Evolutionary conservation across 2,797 vertebrate genomes (phyloP).

Genomic region (Peromyscus eremicus): DNA sequence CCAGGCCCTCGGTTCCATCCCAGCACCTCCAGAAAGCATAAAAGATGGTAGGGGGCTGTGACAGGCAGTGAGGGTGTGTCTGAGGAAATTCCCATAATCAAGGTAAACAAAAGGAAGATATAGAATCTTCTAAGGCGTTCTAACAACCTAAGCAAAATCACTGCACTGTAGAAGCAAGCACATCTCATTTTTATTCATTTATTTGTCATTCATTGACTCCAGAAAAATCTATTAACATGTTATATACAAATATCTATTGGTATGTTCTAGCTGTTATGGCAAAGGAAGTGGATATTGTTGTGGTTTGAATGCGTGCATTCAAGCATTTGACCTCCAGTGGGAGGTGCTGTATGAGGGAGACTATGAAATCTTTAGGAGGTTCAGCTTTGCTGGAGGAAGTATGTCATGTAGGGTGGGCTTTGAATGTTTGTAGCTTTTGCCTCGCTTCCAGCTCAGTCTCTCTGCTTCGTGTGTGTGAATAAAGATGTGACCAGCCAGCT

Average conservation of each 20-base stretch:
- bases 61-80: background rate
- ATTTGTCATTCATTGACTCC: background rate
- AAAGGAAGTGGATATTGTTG: background rate
- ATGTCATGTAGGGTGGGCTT: background rate
- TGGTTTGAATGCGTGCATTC: background rate
- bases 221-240: background rate
- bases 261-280: background rate
- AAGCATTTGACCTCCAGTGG: background rate
- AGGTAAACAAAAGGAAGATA: background rate
- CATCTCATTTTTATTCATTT: constrained; percentile 5
- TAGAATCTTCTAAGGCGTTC: background rate
- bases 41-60: background rate
- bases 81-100: background rate
- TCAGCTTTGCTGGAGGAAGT: background rate
- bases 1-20: background rate
- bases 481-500: background rate
- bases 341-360: background rate
- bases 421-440: background rate
- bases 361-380: background rate
- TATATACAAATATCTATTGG: background rate
- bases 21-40: background rate
- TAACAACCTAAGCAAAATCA: constrained; percentile 6
- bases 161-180: background rate
- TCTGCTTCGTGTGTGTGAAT: background rate
- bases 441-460: background rate